Evolutionary conservation across 2,888 invertebrate genomes (phyloP).

Genomic region (Aelia acuminata): DNA sequence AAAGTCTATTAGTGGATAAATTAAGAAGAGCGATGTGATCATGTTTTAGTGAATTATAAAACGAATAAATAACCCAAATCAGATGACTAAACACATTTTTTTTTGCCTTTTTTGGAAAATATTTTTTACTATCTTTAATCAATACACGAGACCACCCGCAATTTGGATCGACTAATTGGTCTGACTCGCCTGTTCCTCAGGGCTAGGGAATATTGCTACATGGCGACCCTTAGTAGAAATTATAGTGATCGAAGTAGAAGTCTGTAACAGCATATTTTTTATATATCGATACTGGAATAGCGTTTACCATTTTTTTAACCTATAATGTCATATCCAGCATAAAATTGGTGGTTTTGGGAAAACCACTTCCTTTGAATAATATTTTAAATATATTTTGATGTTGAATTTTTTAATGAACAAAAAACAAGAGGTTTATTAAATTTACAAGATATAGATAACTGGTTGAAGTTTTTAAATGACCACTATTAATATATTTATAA

Average conservation of each 20-base stretch:
- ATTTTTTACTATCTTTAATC: background rate
- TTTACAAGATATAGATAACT: too few relatives aligned
- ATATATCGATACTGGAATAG: background rate
- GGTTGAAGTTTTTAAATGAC: too few relatives aligned
- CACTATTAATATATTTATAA: too few relatives aligned
- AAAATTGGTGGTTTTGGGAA: background rate
- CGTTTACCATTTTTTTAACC: background rate
- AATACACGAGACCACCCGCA: slow-evolving; percentile 42
- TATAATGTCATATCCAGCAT: background rate
- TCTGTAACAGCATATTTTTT: background rate
- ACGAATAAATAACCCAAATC: background rate
- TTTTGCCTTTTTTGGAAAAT: background rate
- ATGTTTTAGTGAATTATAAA: background rate
- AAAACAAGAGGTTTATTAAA: too few relatives aligned
- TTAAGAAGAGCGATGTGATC: background rate
- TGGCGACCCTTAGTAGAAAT: background rate
- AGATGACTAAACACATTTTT: background rate
- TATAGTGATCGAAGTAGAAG: background rate
- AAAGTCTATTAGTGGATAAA: background rate
- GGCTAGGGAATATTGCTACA: slow-evolving; percentile 16
- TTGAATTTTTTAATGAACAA: too few relatives aligned
- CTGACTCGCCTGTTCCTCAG: background rate
- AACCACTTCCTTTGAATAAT: background rate
- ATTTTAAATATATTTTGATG: too few relatives aligned
- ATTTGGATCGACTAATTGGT: background rate